Conservation (phyloP, 2,113 vertebrate species). For the Sinocyclocheilus anshuiensis region DNA sequence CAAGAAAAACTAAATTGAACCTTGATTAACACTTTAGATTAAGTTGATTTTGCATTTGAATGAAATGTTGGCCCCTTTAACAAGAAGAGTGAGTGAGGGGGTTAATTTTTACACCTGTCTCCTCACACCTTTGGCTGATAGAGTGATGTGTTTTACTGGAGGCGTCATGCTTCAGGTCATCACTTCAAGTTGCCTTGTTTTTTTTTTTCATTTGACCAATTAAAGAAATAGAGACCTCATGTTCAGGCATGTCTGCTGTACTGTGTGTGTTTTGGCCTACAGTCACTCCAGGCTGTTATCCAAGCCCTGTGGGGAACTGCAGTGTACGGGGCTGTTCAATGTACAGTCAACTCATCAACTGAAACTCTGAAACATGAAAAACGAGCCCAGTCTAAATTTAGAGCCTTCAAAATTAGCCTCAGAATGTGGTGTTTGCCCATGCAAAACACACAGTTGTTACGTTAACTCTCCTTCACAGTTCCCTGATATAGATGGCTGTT, state of each 20-base stretch:
- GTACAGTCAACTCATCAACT: conserved; percentile 2
- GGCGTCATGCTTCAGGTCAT: neutral
- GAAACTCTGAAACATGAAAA: conserved; percentile 20
- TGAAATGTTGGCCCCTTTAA: neutral
- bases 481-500: conserved; percentile 4
- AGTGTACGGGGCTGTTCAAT: neutral
- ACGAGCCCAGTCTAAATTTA: neutral
- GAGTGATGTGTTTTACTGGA: neutral
- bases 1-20: neutral
- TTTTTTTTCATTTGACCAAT: neutral
- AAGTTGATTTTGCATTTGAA: conserved; percentile 3
- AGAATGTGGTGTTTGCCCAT: neutral
- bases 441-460: neutral
- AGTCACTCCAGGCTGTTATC: neutral
- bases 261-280: neutral
- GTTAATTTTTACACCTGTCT: conserved; percentile 24
- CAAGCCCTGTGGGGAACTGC: conserved; percentile 26
- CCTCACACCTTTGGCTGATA: neutral
- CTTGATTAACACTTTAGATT: no score
- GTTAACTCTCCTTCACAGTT: neutral
- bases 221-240: conserved; percentile 19
- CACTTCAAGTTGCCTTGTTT: neutral
- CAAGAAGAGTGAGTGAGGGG: no score
- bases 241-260: neutral
- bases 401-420: neutral